Conservation (phyloP, 2,113 vertebrate species). For the Coryphaenoides rupestris region DNA sequence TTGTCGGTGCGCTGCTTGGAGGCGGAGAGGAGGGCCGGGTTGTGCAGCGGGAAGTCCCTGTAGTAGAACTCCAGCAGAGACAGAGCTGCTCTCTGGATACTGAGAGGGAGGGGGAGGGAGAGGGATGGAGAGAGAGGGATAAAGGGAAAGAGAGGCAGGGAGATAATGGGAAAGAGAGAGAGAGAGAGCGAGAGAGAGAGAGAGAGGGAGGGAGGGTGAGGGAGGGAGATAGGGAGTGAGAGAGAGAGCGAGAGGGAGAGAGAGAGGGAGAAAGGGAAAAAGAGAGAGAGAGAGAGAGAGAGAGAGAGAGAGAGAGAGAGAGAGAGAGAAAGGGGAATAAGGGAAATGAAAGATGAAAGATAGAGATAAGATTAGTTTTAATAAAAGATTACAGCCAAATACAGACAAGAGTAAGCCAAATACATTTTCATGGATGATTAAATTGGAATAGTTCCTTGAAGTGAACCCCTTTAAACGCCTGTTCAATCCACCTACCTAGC, state of each 20-base stretch:
- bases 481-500: no score
- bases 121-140: constrained; percentile 4
- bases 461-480: no score
- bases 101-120: constrained; percentile 39
- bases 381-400: neutral
- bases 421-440: no score
- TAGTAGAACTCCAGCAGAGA: constrained; percentile 93
- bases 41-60: constrained; percentile 90
- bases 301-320: constrained; percentile 8
- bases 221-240: constrained; percentile 2
- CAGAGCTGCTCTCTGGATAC: constrained; percentile 91
- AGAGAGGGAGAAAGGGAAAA: neutral
- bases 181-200: neutral
- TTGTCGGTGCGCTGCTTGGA: constrained; percentile 86
- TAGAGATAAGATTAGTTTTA: neutral
- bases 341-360: neutral
- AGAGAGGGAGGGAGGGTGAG: no score
- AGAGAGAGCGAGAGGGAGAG: constrained; percentile 3
- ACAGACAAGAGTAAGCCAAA: neutral
- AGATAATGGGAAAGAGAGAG: neutral
- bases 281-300: constrained; percentile 3
- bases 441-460: no score
- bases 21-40: constrained; percentile 84
- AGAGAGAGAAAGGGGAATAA: constrained; percentile 15
- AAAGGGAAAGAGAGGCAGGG: neutral